Percentiles rank a stretch among this genome's conserved stretches.
phyloP scores from a whole-genome alignment of 2,797 vertebrate species.

The Geotrypetes seraphini region DNA sequence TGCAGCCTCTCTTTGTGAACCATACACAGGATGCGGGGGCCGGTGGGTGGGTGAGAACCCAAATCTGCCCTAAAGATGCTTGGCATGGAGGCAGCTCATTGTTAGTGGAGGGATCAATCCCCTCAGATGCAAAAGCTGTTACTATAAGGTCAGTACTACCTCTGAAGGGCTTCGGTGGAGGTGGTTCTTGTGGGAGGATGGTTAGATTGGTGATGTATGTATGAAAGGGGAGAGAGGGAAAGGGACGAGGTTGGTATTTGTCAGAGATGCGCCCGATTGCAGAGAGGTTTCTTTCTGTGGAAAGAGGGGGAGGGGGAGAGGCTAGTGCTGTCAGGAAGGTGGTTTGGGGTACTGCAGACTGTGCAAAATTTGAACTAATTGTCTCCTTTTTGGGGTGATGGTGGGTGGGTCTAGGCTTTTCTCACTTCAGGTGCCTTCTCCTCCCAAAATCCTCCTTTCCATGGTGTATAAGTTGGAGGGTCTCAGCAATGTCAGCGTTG shows the following conservation, averaged over 20 bases:
- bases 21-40: neutral
- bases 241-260: too few relatives aligned
- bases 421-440: constrained; percentile 63
- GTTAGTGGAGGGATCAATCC: constrained; percentile 66
- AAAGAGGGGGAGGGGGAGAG: rapidly evolving
- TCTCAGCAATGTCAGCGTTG: constrained; percentile 31
- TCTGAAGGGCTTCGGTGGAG: too few relatives aligned
- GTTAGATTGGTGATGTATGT: too few relatives aligned
- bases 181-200: too few relatives aligned
- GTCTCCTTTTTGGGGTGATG: neutral
- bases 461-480: constrained; percentile 65
- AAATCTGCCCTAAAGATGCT: constrained; percentile 64
- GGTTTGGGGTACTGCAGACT: too few relatives aligned
- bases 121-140: constrained; percentile 22
- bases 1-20: constrained; percentile 68
- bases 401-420: constrained; percentile 66
- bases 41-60: constrained; percentile 53
- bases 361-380: too few relatives aligned
- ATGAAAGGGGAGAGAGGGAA: too few relatives aligned
- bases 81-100: constrained; percentile 81
- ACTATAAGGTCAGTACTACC: constrained; percentile 58
- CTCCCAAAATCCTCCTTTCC: constrained; percentile 56
- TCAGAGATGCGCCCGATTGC: too few relatives aligned
- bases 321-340: too few relatives aligned
- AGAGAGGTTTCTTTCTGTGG: too few relatives aligned